Evolutionary conservation across 2,113 vertebrate species (phyloP).

Genomic region (Oophaga pumilio): DNA sequence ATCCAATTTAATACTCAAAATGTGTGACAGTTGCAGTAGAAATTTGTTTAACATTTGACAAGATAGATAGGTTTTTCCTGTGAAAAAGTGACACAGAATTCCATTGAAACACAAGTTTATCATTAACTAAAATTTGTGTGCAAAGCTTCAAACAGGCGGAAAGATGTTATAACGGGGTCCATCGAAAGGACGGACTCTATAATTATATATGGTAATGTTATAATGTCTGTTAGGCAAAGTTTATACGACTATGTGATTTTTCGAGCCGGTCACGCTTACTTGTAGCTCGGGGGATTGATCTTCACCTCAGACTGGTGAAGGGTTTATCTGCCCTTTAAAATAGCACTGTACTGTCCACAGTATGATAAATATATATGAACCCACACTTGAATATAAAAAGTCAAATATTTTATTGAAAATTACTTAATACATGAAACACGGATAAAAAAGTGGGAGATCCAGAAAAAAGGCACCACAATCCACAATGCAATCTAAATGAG

Average conservation of each 20-base stretch:
- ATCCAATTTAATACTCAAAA: slow-evolving; percentile 34
- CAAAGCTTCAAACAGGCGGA: background rate
- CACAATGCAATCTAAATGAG: too few relatives aligned
- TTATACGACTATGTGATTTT: background rate
- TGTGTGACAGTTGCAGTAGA: slow-evolving; percentile 1
- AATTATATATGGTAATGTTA: background rate
- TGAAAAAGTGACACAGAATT: background rate
- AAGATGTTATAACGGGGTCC: background rate
- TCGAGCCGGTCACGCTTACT: too few relatives aligned
- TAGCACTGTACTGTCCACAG: too few relatives aligned
- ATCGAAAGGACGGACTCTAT: background rate
- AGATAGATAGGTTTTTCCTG: background rate
- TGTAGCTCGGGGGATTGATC: too few relatives aligned
- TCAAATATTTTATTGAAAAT: too few relatives aligned
- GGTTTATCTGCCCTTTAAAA: too few relatives aligned
- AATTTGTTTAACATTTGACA: slow-evolving; percentile 18
- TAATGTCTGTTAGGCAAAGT: background rate
- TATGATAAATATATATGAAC: too few relatives aligned
- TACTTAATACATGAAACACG: too few relatives aligned
- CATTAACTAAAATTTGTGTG: background rate
- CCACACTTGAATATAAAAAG: too few relatives aligned
- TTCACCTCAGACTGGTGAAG: too few relatives aligned
- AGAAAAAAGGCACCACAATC: too few relatives aligned
- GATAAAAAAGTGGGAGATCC: too few relatives aligned
- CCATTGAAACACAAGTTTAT: background rate